Percentiles rank a stretch among this genome's conserved stretches.
Evolutionary conservation across 1,140 invertebrate genomes (phyloP).

Genomic region (Drosophila lacteicornis): DNA sequence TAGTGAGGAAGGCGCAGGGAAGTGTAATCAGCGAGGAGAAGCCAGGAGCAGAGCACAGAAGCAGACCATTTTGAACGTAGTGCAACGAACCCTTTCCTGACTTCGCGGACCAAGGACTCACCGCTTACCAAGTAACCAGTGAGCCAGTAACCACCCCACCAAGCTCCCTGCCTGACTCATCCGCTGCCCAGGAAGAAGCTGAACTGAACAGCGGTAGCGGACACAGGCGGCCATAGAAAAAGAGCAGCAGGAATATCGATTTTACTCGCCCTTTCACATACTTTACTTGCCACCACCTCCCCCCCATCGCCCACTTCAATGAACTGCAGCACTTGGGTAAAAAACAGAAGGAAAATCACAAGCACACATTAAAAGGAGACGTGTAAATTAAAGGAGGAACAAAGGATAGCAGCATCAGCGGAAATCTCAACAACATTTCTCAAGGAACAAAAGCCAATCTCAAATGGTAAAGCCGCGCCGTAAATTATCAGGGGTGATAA

Average conservation of each 20-base stretch:
- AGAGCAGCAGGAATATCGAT: slow-evolving; percentile 69
- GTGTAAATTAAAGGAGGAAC: slow-evolving; percentile 29
- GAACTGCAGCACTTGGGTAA: slow-evolving; percentile 51
- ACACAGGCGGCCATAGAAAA: slow-evolving; percentile 34
- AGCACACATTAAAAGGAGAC: slow-evolving; percentile 35
- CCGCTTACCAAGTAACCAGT: slow-evolving; percentile 15
- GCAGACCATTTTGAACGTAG: slow-evolving; percentile 46
- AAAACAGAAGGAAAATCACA: slow-evolving; percentile 30
- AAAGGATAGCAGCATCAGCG: slow-evolving; percentile 26
- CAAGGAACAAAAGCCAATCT: slow-evolving; percentile 72
- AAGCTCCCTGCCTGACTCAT: slow-evolving; percentile 65
- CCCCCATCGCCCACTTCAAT: slow-evolving; percentile 28
- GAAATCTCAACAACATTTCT: slow-evolving; percentile 60
- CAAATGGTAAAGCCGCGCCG: slow-evolving; percentile 68
- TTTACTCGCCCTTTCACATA: slow-evolving; percentile 53
- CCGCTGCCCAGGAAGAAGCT: slow-evolving; percentile 42
- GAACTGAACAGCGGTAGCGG: slow-evolving; percentile 34
- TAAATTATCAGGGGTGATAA: slow-evolving; percentile 38
- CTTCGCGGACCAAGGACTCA: slow-evolving; percentile 47
- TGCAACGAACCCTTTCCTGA: slow-evolving; percentile 54
- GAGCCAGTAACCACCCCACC: slow-evolving; percentile 30
- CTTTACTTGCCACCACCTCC: slow-evolving; percentile 26
- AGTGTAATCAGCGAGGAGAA: slow-evolving; percentile 15
- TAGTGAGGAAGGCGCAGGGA: slow-evolving; percentile 18
- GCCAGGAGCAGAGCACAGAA: slow-evolving; percentile 6